Evolutionary conservation across 2,113 vertebrate genomes (phyloP).

Genomic region (Craseonycteris thonglongyai): DNA sequence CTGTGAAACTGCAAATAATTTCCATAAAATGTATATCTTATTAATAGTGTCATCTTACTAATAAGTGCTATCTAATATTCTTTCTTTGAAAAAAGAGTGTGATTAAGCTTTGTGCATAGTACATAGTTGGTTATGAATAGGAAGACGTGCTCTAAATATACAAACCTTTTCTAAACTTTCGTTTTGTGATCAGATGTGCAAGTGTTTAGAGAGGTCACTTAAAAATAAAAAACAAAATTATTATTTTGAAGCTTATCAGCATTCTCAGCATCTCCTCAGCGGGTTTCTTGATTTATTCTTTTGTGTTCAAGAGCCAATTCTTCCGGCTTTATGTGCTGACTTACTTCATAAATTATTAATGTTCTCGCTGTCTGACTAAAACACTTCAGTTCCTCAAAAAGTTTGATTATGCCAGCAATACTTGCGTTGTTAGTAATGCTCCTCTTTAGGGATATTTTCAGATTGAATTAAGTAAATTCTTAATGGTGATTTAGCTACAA

Average conservation of each 20-base stretch:
- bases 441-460: not conserved
- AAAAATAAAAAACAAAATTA: not conserved
- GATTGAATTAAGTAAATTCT: conserved; percentile 23
- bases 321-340: not conserved
- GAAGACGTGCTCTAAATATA: not conserved
- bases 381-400: conserved; percentile 3
- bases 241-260: not conserved
- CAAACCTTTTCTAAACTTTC: not conserved
- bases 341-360: conserved; percentile 40
- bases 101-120: not conserved
- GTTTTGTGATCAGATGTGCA: not conserved
- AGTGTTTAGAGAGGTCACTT: not conserved
- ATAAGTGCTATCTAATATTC: not conserved
- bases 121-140: not conserved
- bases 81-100: not conserved
- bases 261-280: not conserved
- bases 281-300: conserved; percentile 18
- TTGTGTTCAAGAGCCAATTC: not conserved
- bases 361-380: not conserved
- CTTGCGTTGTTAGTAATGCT: not conserved
- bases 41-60: not conserved
- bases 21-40: not conserved
- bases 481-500: not conserved
- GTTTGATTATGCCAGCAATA: not conserved
- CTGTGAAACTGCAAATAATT: not conserved